These are phyloP conservation scores for Ditylenchus weischeri DNA, from an alignment of 2,888 invertebrate species.

Conservation along the genomic window DNA sequence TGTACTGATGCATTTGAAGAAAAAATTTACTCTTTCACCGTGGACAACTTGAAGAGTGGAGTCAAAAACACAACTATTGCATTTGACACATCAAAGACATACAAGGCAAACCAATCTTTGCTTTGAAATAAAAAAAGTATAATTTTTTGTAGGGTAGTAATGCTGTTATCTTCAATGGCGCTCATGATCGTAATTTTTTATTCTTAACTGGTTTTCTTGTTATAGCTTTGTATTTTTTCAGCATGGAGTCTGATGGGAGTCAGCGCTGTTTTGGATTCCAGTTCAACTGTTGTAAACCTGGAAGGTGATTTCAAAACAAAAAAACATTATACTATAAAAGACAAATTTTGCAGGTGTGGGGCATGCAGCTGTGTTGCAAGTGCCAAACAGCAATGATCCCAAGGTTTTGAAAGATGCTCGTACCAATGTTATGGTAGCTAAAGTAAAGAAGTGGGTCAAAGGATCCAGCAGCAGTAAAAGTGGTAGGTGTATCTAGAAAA, in stretches of 20 bases:
- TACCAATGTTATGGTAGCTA: not conserved
- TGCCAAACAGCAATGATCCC: not conserved
- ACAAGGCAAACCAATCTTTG: not conserved
- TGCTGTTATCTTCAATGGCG: constrained; percentile 7
- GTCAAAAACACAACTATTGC: not conserved
- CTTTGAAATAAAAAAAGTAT: not conserved
- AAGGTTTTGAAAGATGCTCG: not conserved
- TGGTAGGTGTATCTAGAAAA: too few species aligned
- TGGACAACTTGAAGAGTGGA: constrained; percentile 7
- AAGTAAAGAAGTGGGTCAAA: constrained; percentile 5
- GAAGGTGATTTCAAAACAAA: not conserved
- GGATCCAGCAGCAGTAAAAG: not conserved
- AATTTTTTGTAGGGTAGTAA: not conserved
- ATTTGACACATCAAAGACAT: not conserved
- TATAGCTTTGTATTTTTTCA: too few species aligned
- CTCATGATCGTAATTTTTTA: not conserved
- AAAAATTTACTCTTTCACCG: not conserved
- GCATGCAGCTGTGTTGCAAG: constrained; percentile 1
- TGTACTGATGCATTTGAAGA: not conserved
- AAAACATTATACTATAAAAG: not conserved
- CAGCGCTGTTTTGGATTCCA: not conserved
- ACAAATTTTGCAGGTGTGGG: not conserved
- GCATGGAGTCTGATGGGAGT: constrained; percentile 1
- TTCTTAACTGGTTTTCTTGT: too few species aligned
- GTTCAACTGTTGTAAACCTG: constrained; percentile 5